Base-by-base conservation (phyloP, 2,797 vertebrate species). In the Anableps anableps region DNA sequence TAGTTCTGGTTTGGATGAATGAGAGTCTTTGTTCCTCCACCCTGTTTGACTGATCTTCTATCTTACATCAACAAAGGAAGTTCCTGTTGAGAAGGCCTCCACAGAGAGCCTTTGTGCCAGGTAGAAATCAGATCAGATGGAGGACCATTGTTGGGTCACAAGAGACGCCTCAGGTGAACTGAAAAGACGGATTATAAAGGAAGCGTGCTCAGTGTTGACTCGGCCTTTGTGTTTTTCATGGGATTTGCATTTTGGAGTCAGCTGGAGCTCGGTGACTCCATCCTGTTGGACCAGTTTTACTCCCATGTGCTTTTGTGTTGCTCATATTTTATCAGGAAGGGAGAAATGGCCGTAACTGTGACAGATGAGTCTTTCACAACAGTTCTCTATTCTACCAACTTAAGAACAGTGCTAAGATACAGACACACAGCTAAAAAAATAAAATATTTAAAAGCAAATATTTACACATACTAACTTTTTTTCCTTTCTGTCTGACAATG, bases 181-280 rank as follows among this genome's bases (percentile, higher is more conserved):
- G 87, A 93, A 82, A 87, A 79, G 86, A 77, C 71, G 83, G 86
- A 81, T 87, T 79, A 84, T 73, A 90, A 83, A 92, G 89, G 89
- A 91, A 92, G 92, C 80, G 90, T 91, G 91, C 90, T 88, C 81
- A 43, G 58, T 55, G 82, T 87, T 86, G 87, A 89, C 89, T 92
- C n/a, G 41, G 77, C 81, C 87, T 84, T 88, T 93, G 88, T 91
- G 74, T 76, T 71, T 47, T 47, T 83, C 78, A 14, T 58, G 73
- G 85, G 74, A 84, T 90, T 89, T 87, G 82, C 87, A 78, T 87
- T 80, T 77, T 0, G 78, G 78, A 72, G 84, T 90, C 82, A 86
- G 72, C 83, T 85, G 80, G 74, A 9, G 80, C 81, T 76, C 1
- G 29, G 76, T 73, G 79, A 79, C 66, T 60, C 68, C 9, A 72